Evolutionary conservation across 2,113 vertebrate species (phyloP).

Genomic region (Numida meleagris): DNA sequence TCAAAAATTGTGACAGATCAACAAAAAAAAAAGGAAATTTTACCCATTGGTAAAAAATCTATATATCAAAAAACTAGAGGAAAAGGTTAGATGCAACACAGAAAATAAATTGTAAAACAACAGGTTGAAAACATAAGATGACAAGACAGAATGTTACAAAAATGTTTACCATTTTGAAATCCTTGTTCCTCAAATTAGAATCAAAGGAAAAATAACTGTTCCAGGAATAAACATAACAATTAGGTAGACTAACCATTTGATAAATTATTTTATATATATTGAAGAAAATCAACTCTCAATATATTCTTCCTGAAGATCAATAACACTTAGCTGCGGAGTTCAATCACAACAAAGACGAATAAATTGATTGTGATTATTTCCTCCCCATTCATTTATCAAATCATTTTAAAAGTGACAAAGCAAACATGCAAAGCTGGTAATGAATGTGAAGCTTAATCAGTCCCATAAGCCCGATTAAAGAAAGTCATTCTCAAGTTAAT

Average conservation of each 20-base stretch:
- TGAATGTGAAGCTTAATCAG: slow-evolving; percentile 14
- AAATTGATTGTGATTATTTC: background rate
- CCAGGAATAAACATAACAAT: background rate
- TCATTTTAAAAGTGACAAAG: background rate
- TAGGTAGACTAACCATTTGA: background rate
- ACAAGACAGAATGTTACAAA: background rate
- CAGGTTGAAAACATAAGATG: background rate
- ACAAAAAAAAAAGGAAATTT: background rate
- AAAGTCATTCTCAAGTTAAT: slow-evolving; percentile 53
- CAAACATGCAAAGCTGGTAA: slow-evolving; percentile 31
- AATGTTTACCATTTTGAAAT: background rate
- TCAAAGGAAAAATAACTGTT: background rate
- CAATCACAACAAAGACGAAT: slow-evolving; percentile 48
- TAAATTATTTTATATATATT: background rate
- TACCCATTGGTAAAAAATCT: background rate
- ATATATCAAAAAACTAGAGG: background rate
- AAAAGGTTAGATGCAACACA: background rate
- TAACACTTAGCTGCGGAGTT: background rate
- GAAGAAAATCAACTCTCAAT: background rate
- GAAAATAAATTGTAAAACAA: too few species aligned
- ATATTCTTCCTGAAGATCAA: background rate
- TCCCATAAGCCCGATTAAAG: slow-evolving; percentile 38
- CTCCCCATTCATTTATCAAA: slow-evolving; percentile 18
- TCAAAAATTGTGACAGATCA: background rate
- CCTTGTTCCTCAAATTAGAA: background rate